Conservation (phyloP, 2,113 vertebrate species). For the Pelodiscus sinensis region DNA sequence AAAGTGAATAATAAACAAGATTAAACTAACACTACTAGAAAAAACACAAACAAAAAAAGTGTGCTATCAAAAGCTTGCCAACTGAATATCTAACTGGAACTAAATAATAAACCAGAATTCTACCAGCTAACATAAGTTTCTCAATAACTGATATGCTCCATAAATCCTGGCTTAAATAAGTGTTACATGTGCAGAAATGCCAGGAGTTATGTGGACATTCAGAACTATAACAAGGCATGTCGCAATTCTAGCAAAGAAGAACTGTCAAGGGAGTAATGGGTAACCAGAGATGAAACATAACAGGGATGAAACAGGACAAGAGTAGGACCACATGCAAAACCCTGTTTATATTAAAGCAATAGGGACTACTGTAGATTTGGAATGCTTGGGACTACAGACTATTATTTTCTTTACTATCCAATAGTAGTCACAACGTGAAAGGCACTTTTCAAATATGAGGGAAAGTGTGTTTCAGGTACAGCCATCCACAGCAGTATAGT, state of each 20-base stretch:
- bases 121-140: background rate
- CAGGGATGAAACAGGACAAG: background rate
- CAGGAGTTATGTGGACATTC: background rate
- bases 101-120: background rate
- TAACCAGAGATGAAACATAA: background rate
- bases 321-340: conserved; percentile 34
- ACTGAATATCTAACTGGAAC: background rate
- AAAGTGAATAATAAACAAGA: background rate
- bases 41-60: background rate
- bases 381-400: background rate
- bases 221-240: background rate
- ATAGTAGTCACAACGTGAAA: background rate
- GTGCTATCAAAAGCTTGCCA: background rate
- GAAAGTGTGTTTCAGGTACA: background rate
- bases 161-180: background rate
- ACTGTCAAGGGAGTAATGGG: fast-evolving
- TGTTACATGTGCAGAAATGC: background rate
- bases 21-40: background rate
- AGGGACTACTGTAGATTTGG: background rate
- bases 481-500: fast-evolving
- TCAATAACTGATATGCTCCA: background rate
- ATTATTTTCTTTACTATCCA: background rate
- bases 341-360: conserved; percentile 24
- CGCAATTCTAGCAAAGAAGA: background rate
- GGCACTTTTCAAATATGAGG: background rate